These are phyloP conservation scores for Microcebus jonahi DNA, from an alignment of 2,113 vertebrate species.

Conservation along the genomic window DNA sequence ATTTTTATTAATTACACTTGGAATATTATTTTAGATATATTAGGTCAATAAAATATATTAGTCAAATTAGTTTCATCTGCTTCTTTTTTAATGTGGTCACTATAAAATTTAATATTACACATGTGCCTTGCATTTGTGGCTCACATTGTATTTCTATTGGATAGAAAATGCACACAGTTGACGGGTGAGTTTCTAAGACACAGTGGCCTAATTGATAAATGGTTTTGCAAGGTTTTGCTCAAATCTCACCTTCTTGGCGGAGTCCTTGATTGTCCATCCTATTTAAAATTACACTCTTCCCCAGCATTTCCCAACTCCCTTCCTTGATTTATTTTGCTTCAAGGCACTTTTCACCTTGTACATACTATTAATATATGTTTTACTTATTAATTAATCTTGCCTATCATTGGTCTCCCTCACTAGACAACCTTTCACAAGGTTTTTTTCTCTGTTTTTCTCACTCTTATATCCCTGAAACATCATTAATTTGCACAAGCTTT, in stretches of 20 bases:
- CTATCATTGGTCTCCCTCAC: neutral
- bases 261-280: neutral
- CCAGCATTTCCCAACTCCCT: neutral
- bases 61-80: neutral
- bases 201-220: neutral
- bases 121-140: neutral
- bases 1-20: neutral
- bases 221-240: slow-evolving; percentile 30
- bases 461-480: neutral
- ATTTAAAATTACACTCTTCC: neutral
- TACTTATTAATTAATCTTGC: neutral
- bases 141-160: neutral
- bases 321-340: slow-evolving; percentile 19
- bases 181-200: neutral
- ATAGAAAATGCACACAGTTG: neutral
- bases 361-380: neutral
- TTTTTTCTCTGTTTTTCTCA: neutral
- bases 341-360: neutral
- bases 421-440: neutral
- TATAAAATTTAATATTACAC: neutral
- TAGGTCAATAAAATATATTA: neutral
- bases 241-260: neutral
- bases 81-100: slow-evolving; percentile 29
- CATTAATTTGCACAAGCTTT: neutral
- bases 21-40: slow-evolving; percentile 1